Conservation (phyloP, 2,113 vertebrate species). For the Sterna hirundo region DNA sequence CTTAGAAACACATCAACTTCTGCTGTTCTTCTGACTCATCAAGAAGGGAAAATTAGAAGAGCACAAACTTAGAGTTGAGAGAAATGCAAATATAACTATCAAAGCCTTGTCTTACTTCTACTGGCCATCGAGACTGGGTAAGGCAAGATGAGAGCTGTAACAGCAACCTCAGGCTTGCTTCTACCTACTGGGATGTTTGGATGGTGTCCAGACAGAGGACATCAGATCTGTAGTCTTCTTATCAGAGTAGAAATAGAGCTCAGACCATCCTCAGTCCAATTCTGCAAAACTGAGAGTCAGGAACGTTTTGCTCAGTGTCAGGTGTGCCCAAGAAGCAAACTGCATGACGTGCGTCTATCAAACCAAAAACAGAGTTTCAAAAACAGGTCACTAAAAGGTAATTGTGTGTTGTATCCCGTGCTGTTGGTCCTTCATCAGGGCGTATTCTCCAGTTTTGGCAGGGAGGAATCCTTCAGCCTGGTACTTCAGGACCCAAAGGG, state of each 20-base stretch:
- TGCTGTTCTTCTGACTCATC: background rate
- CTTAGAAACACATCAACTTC: background rate
- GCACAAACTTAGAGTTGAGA: background rate
- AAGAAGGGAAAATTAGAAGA: background rate
- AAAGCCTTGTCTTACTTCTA: background rate
- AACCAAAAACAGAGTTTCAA: background rate
- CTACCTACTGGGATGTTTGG: background rate
- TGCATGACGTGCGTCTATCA: fast-evolving
- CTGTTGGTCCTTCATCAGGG: background rate
- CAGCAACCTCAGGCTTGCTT: fast-evolving
- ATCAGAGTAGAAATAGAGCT: background rate
- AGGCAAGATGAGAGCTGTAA: background rate
- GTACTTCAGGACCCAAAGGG: background rate
- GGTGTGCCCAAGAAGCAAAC: background rate
- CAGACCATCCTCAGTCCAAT: background rate
- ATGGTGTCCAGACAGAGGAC: background rate
- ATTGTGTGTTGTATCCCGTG: fast-evolving
- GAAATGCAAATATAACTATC: background rate
- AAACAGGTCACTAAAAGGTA: background rate
- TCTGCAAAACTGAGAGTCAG: background rate
- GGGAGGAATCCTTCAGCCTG: background rate
- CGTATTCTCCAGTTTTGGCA: background rate
- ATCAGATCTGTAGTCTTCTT: background rate
- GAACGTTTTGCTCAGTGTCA: background rate
- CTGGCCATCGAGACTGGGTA: background rate